Evolutionary conservation across 2,113 vertebrate genomes (phyloP), one percentile per base, ranked within the genome.

Genomic region (Lamprotornis superbus): DNA sequence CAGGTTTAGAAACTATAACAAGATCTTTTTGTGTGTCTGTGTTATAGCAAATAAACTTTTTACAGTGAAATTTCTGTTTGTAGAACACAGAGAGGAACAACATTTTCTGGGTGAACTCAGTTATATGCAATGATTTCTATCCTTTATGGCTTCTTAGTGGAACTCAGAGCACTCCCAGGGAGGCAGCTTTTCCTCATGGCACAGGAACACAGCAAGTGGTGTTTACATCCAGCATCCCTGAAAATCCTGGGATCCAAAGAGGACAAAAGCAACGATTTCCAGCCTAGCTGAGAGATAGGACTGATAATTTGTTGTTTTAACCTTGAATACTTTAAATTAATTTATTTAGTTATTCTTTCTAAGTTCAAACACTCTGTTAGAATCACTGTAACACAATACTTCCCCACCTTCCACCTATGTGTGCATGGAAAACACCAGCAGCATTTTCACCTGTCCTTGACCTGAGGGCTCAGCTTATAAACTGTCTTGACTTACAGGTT

Each of bases 341-440:
- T 40, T 53, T 2, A 46, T 56, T 80, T 70, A 74, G 12, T 65
- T 73, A 18, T 39, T 77, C 24, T 60, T 64, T 85, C 21, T 73
- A 59, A 33, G 60, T 35, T 5, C 21, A 46, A 33, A 18, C 25
- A 31, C n/a, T 46, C 8, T 39, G 44, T n/a, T 46, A 63, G 74
- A 31, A n/a, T 65, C n/a, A 53, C 13, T 24, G 55, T 33, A 59
- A 50, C 11, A 35, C 9, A 31, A 17, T 4, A 19, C 27, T n/a
- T 55, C 50, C 52, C 52, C 61, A 44, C 30, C 50, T 61, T 49
- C n/a, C 9, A 53, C 0, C 0, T 21, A 5, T 0, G 0, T 73
- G 33, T 56, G 30, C 16, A 47, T 24, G 60, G 74, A 44, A 76
- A 90, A 46, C 11, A 33, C 46, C 85, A 46, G 11, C 74, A 76